Evolutionary conservation across 2,113 vertebrate species (phyloP).

Genomic region (Paramisgurnus dabryanus): DNA sequence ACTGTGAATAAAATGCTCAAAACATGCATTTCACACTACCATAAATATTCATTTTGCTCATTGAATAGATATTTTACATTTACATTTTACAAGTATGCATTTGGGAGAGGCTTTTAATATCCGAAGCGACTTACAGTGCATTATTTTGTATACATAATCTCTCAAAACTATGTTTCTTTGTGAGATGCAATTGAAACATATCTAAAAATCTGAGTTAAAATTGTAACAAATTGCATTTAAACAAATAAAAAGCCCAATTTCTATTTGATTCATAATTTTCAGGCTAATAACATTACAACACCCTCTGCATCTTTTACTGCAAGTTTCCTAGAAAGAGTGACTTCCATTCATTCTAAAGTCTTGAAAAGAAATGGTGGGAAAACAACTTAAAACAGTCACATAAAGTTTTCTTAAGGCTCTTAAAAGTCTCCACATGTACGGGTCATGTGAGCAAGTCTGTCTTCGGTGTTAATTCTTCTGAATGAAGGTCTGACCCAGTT

Average conservation of each 20-base stretch:
- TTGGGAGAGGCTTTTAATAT: too few species aligned
- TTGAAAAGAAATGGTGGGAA: not conserved
- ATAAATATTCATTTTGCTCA: too few species aligned
- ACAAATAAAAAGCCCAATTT: not conserved
- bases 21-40: not conserved
- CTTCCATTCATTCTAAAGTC: conserved; percentile 21
- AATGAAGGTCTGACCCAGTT: conserved; percentile 49
- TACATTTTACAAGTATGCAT: too few species aligned
- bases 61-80: too few species aligned
- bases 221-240: conserved; percentile 10
- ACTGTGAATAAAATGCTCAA: not conserved
- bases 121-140: too few species aligned
- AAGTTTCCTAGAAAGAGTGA: not conserved
- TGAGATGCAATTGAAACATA: not conserved
- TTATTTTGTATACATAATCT: too few species aligned
- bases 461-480: conserved; percentile 30
- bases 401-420: conserved; percentile 1
- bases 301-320: not conserved
- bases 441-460: conserved; percentile 26
- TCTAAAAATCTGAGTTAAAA: conserved; percentile 1
- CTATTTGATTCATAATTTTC: conserved; percentile 6
- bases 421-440: conserved; percentile 18
- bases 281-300: not conserved
- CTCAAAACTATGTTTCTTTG: not conserved
- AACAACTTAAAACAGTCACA: not conserved